Evolutionary conservation across 2,888 invertebrate genomes (phyloP), one percentile per base, ranked within the genome.

Genomic region (Cartodere bifasciata): DNA sequence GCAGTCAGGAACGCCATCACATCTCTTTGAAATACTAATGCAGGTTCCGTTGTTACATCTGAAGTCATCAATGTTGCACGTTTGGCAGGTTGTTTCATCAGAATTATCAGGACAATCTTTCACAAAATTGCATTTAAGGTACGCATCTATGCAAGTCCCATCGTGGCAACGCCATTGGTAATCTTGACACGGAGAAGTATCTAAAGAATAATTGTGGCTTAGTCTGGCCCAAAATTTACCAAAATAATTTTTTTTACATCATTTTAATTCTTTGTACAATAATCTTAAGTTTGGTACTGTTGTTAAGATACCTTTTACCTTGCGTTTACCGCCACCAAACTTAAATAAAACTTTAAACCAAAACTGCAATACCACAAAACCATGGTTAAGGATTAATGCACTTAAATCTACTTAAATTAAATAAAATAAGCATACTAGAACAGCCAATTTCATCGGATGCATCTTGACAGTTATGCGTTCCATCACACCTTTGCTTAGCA

Each of bases 51-150:
- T 63, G 34, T 56, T 54, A 49, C 74, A 75, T 22, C 64, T 59
- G 54, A 65, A 75, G 50, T 72, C 61, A 38, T 70, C 68, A 10
- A 52, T 49, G 33, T 49, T 46, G 53, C 67, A 66, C 20, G 55
- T 52, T 36, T 79, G 65, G 60, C 86, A 87, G 44, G 78, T 78
- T 31, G 72, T 53, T 62, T 88, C 87, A 56, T 88, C 87, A 25
- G 77, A 75, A 17, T 70, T 68, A 51, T 86, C 86, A 1, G 62
- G 60, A 53, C 94, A 95, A 56, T 95, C 92, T 24, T 66, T 67
- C 43, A 60, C 60, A 46, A 64, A 59, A 56, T 76, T 68, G 50
- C 68, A 71, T 41, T 59, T 55, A 34, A 49, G 46, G 30, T 46
- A 55, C 32, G 51, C 52, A 41, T 59, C 58, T 43, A 72, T 62